These are phyloP conservation scores for Agraylea sexmaculata DNA, from an alignment of 1,140 invertebrate species.

Conservation along the genomic window DNA sequence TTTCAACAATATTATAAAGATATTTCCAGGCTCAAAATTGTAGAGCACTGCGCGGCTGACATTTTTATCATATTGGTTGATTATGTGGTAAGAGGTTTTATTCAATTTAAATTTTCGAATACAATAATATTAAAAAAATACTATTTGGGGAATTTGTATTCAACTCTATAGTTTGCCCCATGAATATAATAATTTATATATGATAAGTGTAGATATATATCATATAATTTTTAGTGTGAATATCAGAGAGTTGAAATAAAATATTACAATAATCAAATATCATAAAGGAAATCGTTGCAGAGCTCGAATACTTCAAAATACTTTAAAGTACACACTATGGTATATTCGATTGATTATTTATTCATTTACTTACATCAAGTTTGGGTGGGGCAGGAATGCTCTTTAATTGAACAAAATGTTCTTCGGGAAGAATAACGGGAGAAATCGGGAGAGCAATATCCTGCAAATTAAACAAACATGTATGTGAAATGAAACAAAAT, in stretches of 20 bases:
- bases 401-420: background rate
- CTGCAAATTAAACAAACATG: background rate
- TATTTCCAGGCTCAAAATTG: no score
- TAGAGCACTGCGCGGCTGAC: no score
- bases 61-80: no score
- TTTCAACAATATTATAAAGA: no score
- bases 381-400: constrained; percentile 2
- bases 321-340: background rate
- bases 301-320: background rate
- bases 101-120: no score
- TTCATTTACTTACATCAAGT: background rate
- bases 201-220: background rate
- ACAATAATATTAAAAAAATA: no score
- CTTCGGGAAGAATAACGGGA: background rate
- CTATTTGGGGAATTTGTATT: no score
- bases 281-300: background rate
- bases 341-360: background rate
- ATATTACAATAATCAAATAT: background rate
- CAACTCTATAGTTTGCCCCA: background rate
- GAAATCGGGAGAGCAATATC: background rate
- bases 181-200: background rate
- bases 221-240: background rate
- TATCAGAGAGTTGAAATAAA: background rate
- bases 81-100: no score
- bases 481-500: background rate